phyloP scores from a whole-genome alignment of 2,797 vertebrate species.

The Spondyliosoma cantharus region DNA sequence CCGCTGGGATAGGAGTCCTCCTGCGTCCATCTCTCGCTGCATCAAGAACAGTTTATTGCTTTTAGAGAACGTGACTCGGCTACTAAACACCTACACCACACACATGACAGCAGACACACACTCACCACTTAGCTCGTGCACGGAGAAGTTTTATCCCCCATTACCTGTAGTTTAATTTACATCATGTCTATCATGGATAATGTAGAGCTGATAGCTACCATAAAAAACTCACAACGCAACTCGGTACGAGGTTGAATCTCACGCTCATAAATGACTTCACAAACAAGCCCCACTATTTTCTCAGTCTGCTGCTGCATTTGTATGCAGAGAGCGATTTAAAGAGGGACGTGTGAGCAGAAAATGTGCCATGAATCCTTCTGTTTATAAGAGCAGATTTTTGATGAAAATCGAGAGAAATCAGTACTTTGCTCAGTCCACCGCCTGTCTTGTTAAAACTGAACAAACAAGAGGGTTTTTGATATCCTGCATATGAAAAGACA shows the following conservation, averaged over 20 bases:
- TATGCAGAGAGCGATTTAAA: background rate
- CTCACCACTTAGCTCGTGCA: conserved; percentile 25
- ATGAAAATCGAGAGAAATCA: conserved; percentile 34
- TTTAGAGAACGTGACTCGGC: conserved; percentile 65
- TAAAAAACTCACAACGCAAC: conserved; percentile 18
- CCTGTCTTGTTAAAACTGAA: conserved; percentile 45
- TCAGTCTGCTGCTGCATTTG: background rate
- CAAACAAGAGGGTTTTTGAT: conserved; percentile 46
- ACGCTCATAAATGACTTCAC: conserved; percentile 13
- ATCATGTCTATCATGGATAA: conserved; percentile 32
- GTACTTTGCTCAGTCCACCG: background rate
- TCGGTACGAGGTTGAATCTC: background rate
- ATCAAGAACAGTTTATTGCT: conserved; percentile 71
- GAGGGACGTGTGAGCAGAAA: conserved; percentile 4
- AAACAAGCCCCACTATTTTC: conserved; percentile 15
- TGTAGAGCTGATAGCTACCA: conserved; percentile 29
- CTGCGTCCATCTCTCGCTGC: conserved; percentile 58
- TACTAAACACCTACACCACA: conserved; percentile 51
- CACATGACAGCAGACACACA: conserved; percentile 31
- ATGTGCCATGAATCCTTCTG: background rate
- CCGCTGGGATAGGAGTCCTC: conserved; percentile 56
- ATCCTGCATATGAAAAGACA: conserved; percentile 39
- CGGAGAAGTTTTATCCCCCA: conserved; percentile 25
- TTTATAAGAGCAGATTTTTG: conserved; percentile 22
- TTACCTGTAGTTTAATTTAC: conserved; percentile 29